Evolutionary conservation across 2,888 invertebrate species (phyloP).

Genomic region (Napeogenes sylphis): DNA sequence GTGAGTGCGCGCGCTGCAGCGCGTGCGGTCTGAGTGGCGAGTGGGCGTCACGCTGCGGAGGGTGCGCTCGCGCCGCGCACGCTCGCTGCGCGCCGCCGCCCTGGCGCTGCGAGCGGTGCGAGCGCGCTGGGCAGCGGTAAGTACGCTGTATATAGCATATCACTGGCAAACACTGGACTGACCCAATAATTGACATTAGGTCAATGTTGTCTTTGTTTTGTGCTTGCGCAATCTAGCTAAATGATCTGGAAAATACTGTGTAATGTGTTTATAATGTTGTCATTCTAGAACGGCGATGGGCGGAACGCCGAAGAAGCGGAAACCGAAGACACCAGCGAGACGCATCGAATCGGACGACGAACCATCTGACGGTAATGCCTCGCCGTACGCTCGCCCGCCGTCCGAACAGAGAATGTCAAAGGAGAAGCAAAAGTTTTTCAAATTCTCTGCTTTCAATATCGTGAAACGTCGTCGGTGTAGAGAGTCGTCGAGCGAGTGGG

Average conservation of each 20-base stretch:
- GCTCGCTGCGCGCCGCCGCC: constrained; percentile 50
- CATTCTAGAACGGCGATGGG: constrained; percentile 48
- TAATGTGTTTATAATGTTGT: neutral
- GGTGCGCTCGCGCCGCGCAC: constrained; percentile 48
- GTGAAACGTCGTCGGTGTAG: constrained; percentile 74
- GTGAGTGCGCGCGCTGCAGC: constrained; percentile 58
- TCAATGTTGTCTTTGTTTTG: neutral
- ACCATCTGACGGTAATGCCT: constrained; percentile 73
- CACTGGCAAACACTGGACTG: neutral
- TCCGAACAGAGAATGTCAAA: constrained; percentile 87
- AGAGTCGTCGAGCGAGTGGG: constrained; percentile 60
- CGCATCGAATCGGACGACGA: constrained; percentile 64
- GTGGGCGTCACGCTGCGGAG: constrained; percentile 58
- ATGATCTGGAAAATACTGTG: neutral
- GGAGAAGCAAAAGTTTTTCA: constrained; percentile 92
- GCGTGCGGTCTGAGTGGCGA: constrained; percentile 46
- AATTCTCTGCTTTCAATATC: constrained; percentile 87
- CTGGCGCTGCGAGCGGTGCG: constrained; percentile 51
- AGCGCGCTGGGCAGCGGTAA: constrained; percentile 25
- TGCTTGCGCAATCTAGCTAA: neutral
- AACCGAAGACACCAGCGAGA: constrained; percentile 51
- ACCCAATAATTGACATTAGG: neutral
- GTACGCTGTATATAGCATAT: too few relatives aligned
- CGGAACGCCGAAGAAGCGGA: constrained; percentile 54
- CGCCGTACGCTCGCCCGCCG: constrained; percentile 56